These are phyloP conservation scores for Osmoderma eremita DNA, from an alignment of 2,888 invertebrate genomes.

Conservation along the genomic window DNA sequence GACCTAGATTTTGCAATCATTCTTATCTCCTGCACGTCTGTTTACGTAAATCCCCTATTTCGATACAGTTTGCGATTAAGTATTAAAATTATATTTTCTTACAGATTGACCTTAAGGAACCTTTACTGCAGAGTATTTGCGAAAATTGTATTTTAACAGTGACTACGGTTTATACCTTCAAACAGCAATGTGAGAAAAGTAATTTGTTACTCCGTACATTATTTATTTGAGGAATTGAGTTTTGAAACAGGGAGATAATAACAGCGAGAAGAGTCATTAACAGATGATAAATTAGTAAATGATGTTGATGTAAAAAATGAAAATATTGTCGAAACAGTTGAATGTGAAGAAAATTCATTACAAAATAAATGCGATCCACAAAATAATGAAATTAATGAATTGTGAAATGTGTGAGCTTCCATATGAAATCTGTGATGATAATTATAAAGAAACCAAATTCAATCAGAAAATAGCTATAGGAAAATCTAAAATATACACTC, in stretches of 20 bases:
- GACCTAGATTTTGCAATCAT: slow-evolving; percentile 18
- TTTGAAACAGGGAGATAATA: neutral
- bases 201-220: slow-evolving; percentile 9
- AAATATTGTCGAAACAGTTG: neutral
- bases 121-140: slow-evolving; percentile 13
- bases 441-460: no score
- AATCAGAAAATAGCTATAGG: no score
- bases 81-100: neutral
- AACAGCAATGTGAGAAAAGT: slow-evolving; percentile 15
- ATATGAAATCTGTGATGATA: no score
- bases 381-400: neutral
- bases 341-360: neutral
- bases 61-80: neutral
- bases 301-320: neutral
- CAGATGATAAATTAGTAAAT: no score
- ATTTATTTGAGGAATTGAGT: neutral
- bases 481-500: no score
- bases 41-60: slow-evolving; percentile 9
- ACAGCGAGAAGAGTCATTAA: no score
- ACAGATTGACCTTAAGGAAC: slow-evolving; percentile 11
- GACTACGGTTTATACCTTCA: slow-evolving; percentile 18
- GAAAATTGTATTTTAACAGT: slow-evolving; percentile 16
- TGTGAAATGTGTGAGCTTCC: neutral
- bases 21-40: slow-evolving; percentile 17
- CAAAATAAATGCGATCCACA: no score